These are phyloP conservation scores for Oxytorus armatus DNA, from an alignment of 2,888 invertebrate species.

Conservation along the genomic window DNA sequence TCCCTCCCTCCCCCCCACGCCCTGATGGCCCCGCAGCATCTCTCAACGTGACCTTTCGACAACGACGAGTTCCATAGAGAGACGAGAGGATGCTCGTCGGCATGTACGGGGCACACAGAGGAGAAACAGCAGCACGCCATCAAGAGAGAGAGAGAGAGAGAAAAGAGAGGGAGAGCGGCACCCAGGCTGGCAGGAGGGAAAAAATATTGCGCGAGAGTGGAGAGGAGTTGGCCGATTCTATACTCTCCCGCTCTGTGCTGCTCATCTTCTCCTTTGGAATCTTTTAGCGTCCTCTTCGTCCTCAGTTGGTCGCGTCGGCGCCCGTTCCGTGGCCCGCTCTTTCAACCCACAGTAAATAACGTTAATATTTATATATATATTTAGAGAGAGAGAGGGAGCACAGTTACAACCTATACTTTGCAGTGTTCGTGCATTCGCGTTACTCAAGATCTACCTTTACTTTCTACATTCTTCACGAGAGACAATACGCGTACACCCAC, in stretches of 20 bases:
- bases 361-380: slow-evolving; percentile 12
- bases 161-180: slow-evolving; percentile 4
- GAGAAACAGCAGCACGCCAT: slow-evolving; percentile 46
- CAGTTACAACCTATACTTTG: slow-evolving; percentile 66
- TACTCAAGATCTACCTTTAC: slow-evolving; percentile 82
- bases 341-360: slow-evolving; percentile 41
- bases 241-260: slow-evolving; percentile 17
- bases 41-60: slow-evolving; percentile 61
- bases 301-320: slow-evolving; percentile 29
- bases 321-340: slow-evolving; percentile 36
- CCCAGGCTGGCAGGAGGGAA: slow-evolving; percentile 21
- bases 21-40: slow-evolving; percentile 37
- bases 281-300: slow-evolving; percentile 69
- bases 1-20: no score
- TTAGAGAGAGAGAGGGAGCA: slow-evolving; percentile 23
- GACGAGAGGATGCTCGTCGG: slow-evolving; percentile 41
- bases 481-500: slow-evolving; percentile 82
- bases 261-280: slow-evolving; percentile 50
- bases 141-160: slow-evolving; percentile 19
- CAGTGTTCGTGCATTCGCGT: slow-evolving; percentile 69
- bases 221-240: slow-evolving; percentile 14
- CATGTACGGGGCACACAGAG: slow-evolving; percentile 17
- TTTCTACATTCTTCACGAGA: slow-evolving; percentile 83
- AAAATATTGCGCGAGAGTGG: slow-evolving; percentile 20
- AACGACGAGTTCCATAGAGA: slow-evolving; percentile 47